Base-by-base conservation (phyloP, 2,797 vertebrate species). In the Nasua narica region DNA sequence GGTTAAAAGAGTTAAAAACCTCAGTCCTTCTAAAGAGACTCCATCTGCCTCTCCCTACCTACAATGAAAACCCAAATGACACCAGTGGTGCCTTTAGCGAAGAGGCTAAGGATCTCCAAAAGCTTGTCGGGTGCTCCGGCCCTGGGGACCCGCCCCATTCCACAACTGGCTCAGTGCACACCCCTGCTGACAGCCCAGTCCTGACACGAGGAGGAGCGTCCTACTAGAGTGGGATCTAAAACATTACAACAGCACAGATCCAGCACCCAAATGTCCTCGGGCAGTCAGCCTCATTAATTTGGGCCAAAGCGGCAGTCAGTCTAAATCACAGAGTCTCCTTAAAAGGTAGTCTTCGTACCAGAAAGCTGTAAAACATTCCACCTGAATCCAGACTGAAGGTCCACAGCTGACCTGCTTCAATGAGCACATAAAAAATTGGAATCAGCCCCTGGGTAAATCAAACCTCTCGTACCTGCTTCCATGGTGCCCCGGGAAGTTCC, bases 201-300 rank as follows among this genome's bases (percentile, higher is more conserved):
- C 18, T 21, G 35, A 25, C 69, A 52, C 6, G 9, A 46, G 19
- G 43, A 67, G 48, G 54, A 83, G 11, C 1, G 3, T 43, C 25
- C 35, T 23, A 23, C 65, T 14, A 60, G 69, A 84, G 79, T 86
- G 27, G 0, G 79, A 12, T 58, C 87, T 43, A 15, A 60, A 86
- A 13, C 29, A 14, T 0, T 10, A 25, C n/a, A 29, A 9, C 2
- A 5, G 15, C 1, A 37, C 0, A 12, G 54, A 37, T 0, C 1
- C n/a, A 23, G 46, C 78, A 50, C 69, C 78, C 84, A 25, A 5
- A 65, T 4, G 4, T 69, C 72, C 69, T 72, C 15, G 1, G 27
- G 79, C 84, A 16, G 56, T 43, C 32, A 58, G 78, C 35, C 67
- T 54, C 74, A 32, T 43, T 67, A 43, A 69, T 37, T 14, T 29